Conservation (phyloP, 2,113 vertebrate species). For the Xenopus borealis region DNA sequence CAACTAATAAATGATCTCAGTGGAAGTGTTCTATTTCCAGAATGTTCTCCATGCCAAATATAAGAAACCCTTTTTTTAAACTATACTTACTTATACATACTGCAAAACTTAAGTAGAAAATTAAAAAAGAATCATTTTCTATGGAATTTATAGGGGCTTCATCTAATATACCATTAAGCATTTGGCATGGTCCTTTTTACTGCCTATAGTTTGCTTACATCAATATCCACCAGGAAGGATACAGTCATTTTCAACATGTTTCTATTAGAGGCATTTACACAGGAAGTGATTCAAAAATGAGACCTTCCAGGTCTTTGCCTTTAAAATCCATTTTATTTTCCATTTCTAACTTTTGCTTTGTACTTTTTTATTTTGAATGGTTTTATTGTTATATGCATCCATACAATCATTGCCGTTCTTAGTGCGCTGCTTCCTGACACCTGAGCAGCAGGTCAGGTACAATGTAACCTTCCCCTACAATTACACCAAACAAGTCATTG, state of each 20-base stretch:
- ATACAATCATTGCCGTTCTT: neutral
- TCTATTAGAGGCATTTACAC: slow-evolving; percentile 5
- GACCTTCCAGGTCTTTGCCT: slow-evolving; percentile 35
- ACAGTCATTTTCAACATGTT: neutral
- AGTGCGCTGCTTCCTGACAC: slow-evolving; percentile 36
- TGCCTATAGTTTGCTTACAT: neutral
- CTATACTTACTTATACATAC: too few species aligned
- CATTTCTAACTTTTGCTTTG: slow-evolving; percentile 24
- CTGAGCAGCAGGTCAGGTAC: slow-evolving; percentile 32
- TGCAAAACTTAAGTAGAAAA: too few species aligned
- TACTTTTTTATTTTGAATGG: slow-evolving; percentile 1
- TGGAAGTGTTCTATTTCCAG: too few species aligned
- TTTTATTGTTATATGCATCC: slow-evolving; percentile 33
- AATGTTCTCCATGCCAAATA: too few species aligned
- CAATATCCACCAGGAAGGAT: neutral
- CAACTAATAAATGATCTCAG: too few species aligned
- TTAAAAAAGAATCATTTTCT: too few species aligned
- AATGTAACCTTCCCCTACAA: slow-evolving; percentile 11
- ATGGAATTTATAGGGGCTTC: too few species aligned
- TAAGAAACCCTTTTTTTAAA: too few species aligned
- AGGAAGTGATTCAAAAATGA: slow-evolving; percentile 36
- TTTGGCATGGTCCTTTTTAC: too few species aligned
- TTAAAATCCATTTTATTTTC: slow-evolving; percentile 30
- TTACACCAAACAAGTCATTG: slow-evolving; percentile 1
- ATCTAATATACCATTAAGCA: too few species aligned